Base-by-base conservation (phyloP, 2,797 vertebrate species). In the Sebastes glaucus region DNA sequence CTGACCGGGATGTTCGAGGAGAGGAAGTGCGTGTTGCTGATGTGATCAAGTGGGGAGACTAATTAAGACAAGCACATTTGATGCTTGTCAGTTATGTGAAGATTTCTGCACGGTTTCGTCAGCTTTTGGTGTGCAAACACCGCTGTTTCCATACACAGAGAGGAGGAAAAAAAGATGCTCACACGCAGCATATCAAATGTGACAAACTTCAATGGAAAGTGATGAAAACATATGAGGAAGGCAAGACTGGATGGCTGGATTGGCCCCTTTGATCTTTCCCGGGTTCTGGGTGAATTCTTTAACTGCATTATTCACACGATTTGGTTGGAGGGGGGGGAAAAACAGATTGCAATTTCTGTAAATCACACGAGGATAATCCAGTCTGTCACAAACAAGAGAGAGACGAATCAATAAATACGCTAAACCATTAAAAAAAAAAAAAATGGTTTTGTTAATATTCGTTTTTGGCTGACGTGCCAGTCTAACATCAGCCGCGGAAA, bases 151-250 rank as follows among this genome's bases (percentile, higher is more conserved):
- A 83, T 76, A 82, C 74, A 82, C 16, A 83, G 18, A 53, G 3
- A 30, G 11, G 32, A 9, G 25, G 32, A 23, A 6, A 64, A 64
- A 66, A 7, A 85, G 35, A 87, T 71, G 78, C 79, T 82, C 84
- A 82, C 73, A 85, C 71, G 80, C 32, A 69, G 86, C 89, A 80
- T 62, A 89, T 92, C 83, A 89, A 91, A 94, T 84, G 66, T 90
- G 90, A 93, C 88, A 91, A 87, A 91, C 89, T 89, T 93, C 85
- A 91, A 92, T 91, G 62, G 87, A 80, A 91, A 92, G 69, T 75
- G 82, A 88, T 88, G 89, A 88, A 84, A 88, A 90, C 81, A 85
- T 71, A 64, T 52, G 82, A 89, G 74, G 85, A 68, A 67, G 80
- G 88, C 77, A 22, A 75, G 80, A 69, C 85, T 49, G 89, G 81